A percentile compares a stretch with the other conserved stretches of the same genome.
Evolutionary conservation across 1,140 invertebrate genomes (phyloP).

Genomic region (Polypedilum vanderplanki): DNA sequence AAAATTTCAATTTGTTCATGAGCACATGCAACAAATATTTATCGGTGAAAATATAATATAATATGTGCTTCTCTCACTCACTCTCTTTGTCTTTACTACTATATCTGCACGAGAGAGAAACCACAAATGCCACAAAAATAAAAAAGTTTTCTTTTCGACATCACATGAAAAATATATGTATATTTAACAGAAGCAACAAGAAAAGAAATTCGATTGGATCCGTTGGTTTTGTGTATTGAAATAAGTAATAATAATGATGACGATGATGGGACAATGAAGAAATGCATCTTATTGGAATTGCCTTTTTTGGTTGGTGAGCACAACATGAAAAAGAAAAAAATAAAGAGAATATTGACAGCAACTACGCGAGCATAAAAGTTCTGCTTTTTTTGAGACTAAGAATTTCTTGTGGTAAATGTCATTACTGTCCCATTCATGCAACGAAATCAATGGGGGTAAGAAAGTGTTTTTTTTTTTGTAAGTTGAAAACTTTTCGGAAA

Average conservation of each 20-base stretch:
- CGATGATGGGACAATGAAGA: neutral
- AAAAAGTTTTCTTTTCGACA: neutral
- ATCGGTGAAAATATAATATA: neutral
- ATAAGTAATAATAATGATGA: neutral
- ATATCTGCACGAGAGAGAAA: neutral
- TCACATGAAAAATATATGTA: neutral
- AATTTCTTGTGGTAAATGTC: neutral
- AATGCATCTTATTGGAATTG: slow-evolving; percentile 6
- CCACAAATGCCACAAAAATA: slow-evolving; percentile 9
- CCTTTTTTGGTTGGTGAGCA: neutral
- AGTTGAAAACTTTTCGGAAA: no score
- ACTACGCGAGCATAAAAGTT: neutral
- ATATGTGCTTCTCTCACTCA: no score
- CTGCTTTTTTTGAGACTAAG: neutral
- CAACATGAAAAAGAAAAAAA: neutral
- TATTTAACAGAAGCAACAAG: neutral
- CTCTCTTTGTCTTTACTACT: neutral
- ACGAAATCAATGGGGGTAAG: no score
- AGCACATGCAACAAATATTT: slow-evolving; percentile 13
- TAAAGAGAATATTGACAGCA: neutral
- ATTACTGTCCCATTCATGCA: slow-evolving; percentile 4
- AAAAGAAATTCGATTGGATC: neutral
- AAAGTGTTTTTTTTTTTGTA: no score
- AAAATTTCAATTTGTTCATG: slow-evolving; percentile 6
- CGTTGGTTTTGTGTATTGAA: neutral